Evolutionary conservation across 2,113 vertebrate species (phyloP).

Genomic region (cattle (Bos taurus)): DNA sequence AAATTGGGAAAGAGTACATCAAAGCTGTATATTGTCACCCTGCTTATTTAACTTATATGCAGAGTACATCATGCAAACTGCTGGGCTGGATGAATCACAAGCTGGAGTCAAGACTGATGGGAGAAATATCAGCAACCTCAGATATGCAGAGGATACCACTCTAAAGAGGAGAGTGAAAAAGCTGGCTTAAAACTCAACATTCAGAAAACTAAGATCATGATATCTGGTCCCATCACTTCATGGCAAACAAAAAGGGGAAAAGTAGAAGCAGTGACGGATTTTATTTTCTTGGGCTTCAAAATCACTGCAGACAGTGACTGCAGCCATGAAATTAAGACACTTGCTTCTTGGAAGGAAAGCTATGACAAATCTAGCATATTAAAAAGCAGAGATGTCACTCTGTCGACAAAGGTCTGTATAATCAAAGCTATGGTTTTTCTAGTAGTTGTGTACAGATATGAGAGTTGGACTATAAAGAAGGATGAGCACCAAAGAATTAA

Average conservation of each 20-base stretch:
- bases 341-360: neutral
- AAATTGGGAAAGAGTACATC: neutral
- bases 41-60: neutral
- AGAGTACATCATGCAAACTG: neutral
- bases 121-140: neutral
- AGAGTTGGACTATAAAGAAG: neutral
- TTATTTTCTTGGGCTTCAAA: neutral
- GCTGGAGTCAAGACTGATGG: neutral
- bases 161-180: neutral
- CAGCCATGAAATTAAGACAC: neutral
- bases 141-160: neutral
- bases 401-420: neutral
- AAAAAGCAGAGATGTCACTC: neutral
- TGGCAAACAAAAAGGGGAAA: neutral
- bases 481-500: neutral
- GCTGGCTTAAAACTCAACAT: neutral
- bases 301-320: neutral
- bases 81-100: neutral
- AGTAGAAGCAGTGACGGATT: neutral
- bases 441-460: neutral
- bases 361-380: neutral
- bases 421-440: neutral
- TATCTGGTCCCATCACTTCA: neutral
- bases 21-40: neutral
- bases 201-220: neutral